A percentile compares a stretch with the other conserved stretches of the same genome.
These are phyloP conservation scores for Plotosus lineatus DNA, from an alignment of 2,113 vertebrate genomes.

Conservation along the genomic window DNA sequence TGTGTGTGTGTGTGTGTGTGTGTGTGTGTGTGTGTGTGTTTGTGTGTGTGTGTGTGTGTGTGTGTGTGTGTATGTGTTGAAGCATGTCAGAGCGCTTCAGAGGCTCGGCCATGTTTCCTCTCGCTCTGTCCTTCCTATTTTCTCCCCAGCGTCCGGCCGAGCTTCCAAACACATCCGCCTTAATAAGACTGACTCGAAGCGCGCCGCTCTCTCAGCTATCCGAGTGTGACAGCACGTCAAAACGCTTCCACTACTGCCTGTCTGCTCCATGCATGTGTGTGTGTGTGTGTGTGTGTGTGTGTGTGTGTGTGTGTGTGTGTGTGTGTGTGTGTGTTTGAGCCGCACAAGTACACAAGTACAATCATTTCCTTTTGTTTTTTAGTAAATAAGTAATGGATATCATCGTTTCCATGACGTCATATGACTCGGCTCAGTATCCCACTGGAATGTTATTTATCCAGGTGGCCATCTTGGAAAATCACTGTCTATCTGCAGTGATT, in stretches of 20 bases:
- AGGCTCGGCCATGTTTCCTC: constrained; percentile 72
- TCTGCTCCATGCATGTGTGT: constrained; percentile 33
- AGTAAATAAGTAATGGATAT: not conserved
- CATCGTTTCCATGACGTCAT: not conserved
- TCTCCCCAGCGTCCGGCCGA: constrained; percentile 73
- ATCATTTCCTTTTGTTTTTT: too few relatives aligned
- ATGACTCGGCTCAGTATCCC: not conserved
- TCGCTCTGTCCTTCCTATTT: constrained; percentile 77
- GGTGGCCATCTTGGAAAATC: not conserved
- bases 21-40: constrained; percentile 5
- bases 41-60: constrained; percentile 29
- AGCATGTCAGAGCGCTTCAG: constrained; percentile 73
- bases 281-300: constrained; percentile 42
- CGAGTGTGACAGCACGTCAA: constrained; percentile 75
- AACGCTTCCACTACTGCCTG: constrained; percentile 19
- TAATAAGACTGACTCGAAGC: constrained; percentile 73
- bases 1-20: constrained; percentile 16
- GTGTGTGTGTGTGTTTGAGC: not conserved
- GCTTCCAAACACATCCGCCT: constrained; percentile 76
- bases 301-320: constrained; percentile 29
- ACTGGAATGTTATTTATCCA: not conserved
- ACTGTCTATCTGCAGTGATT: not conserved
- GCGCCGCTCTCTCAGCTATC: constrained; percentile 73
- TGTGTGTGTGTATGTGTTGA: constrained; percentile 59
- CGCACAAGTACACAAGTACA: not conserved